Base-by-base conservation (phyloP, 2,888 invertebrate species). In the Diaprepes abbreviatus region DNA sequence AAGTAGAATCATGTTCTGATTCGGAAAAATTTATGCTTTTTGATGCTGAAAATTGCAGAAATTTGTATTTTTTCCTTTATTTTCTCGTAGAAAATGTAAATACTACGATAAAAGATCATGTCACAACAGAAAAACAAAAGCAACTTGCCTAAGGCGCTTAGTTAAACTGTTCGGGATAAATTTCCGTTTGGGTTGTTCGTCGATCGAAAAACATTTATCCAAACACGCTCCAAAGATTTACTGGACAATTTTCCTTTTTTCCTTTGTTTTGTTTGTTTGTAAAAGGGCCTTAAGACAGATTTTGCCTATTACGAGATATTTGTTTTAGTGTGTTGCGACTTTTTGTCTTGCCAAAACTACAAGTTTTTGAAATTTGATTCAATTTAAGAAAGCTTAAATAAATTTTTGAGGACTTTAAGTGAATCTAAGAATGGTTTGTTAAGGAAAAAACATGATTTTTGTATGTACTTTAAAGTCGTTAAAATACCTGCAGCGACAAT, bases 141-240 rank as follows among this genome's bases (percentile, higher is more conserved):
- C 21, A 9, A 43, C 43, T 4, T n/a, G 43, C 43, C 43, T 14
- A 6, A 43, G 43, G 43, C 43, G 43, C 21, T 43, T 43, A 43
- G 21, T 43, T 43, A 43, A 43, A 43, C 43, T n/a, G 43, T 43
- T 43, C 43, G 19, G 43, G 43, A 43, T 43, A 19, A 43, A 43
- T 43, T 21, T 43, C 21, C 21, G 43, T 21, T 43, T 19, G 43
- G 43, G n/a, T n/a, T 19, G 9, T 43, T 40, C 21, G 10, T 5
- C 43, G n/a, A 21, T 43, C 19, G 21, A 43, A 43, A 19, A 43
- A 21, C 19, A 43, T 43, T 43, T 43, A 43, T 43, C 19, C n/a
- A 21, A 21, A 43, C 43, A 43, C 21, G 43, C 43, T 21, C 21
- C 19, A 19, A 43, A 43, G 19, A 43, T 43, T 43, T 43, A 43